Evolutionary conservation across 1,140 invertebrate genomes (phyloP).

Genomic region (Caenorhabditis tropicalis): DNA sequence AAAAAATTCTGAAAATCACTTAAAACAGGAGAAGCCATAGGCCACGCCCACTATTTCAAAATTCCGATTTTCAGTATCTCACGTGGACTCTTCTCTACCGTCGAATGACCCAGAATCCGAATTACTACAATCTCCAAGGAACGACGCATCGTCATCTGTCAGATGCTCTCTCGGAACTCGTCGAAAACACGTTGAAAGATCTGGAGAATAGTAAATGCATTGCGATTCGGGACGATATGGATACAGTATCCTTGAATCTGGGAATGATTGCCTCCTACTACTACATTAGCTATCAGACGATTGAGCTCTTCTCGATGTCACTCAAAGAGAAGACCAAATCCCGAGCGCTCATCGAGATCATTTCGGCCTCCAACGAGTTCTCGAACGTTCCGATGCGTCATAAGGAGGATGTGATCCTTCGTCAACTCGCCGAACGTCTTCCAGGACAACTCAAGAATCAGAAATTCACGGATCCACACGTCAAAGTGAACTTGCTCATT

Average conservation of each 20-base stretch:
- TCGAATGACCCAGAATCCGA: constrained; percentile 96
- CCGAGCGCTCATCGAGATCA: constrained; percentile 93
- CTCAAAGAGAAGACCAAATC: constrained; percentile 97
- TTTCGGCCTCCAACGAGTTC: constrained; percentile 95
- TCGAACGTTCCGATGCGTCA: constrained; percentile 91
- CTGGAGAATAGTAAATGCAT: constrained; percentile 98
- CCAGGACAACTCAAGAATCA: constrained; percentile 81
- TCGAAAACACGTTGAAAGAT: constrained; percentile 92
- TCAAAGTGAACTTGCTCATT: constrained; percentile 91
- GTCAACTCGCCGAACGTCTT: constrained; percentile 80
- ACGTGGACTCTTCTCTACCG: constrained; percentile 99
- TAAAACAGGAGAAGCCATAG: too few species aligned
- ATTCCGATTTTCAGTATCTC: constrained; percentile 77
- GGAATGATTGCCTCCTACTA: constrained; percentile 99
- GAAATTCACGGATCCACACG: constrained; percentile 92
- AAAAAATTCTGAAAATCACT: too few species aligned
- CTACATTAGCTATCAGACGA: constrained; percentile 99
- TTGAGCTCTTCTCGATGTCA: constrained; percentile 94
- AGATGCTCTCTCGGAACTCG: constrained; percentile 96
- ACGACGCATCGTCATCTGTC: constrained; percentile 88
- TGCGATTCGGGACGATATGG: constrained; percentile 96
- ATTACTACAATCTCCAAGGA: constrained; percentile 96
- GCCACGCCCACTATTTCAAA: too few species aligned
- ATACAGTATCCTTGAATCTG: constrained; percentile 91
- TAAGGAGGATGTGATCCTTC: constrained; percentile 88